Evolutionary conservation across 2,797 vertebrate species (phyloP), one percentile per base, ranked within the genome.

Genomic region (Arnoldichthys spilopterus): DNA sequence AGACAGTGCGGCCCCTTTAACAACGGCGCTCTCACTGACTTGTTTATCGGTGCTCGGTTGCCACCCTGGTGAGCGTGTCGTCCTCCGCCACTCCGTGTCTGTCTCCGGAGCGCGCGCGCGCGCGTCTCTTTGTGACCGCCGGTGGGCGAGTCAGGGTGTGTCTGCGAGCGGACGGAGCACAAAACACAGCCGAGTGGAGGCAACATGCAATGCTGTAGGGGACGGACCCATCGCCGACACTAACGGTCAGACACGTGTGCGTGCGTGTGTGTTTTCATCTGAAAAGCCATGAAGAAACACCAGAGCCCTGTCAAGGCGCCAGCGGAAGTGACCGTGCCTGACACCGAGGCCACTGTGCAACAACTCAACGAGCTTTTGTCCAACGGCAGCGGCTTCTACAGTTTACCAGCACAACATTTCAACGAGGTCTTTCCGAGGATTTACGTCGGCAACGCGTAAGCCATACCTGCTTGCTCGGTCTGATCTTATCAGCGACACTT

Each of bases 401-500:
- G 95, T 88, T 91, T 98, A 1, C 97, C 97, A 20, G 97, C 95
- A 69, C 95, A 97, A 69, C 96, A 98, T 85, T 98, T 95, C 94
- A 97, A 98, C 92, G 97, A 98, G 93, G 97, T 99, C 84, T 95
- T 90, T 88, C 96, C 96, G 74, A 90, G 94, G 82, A 95, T 98
- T 87, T 98, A 95, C 94, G 90, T 99, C 91, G 97, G 97, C 74
- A 98, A 99, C 92, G 97, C 96, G 97, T 99, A 92, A 99, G 97
- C 97, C 76, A 34, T 22, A 45, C 75, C 28, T 43, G 34, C 47
- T 24, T 13, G 6, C 7, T 43, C 22, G 1, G 13, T 22, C 59
- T 56, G 13, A 1, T 71, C 13, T 64, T 64, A 24, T 70, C 34
- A 37, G 16, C 22, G 72, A 1, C 47, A 67, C 59, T 59, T 28